Evolutionary conservation across 2,888 invertebrate genomes (phyloP).

Genomic region (Tricholauxania praeusta): DNA sequence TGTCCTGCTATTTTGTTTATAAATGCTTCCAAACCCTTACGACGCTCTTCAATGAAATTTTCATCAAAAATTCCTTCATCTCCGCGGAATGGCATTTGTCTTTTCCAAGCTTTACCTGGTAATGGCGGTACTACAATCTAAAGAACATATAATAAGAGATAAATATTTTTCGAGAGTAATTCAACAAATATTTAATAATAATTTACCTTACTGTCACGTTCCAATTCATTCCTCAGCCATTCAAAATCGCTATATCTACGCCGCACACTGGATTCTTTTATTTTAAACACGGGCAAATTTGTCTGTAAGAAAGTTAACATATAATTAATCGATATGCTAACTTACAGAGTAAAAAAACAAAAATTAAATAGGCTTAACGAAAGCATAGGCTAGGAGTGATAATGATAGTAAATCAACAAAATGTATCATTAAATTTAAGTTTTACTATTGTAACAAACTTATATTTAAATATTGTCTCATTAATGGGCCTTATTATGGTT

Average conservation of each 20-base stretch:
- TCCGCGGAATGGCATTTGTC: constrained; percentile 97
- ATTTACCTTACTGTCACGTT: constrained; percentile 96
- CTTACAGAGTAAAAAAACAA: no score
- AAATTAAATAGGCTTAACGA: no score
- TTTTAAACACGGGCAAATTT: constrained; percentile 98
- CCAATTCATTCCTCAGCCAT: constrained; percentile 98
- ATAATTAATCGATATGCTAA: no score
- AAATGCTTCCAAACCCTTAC: constrained; percentile 97
- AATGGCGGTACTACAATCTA: constrained; percentile 98
- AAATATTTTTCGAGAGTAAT: background rate
- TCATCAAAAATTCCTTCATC: constrained; percentile 99
- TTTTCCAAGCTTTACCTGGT: constrained; percentile 98
- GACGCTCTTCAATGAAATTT: constrained; percentile 98
- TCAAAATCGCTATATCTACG: constrained; percentile 99
- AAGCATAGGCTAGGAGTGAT: no score
- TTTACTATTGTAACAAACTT: no score
- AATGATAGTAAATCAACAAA: no score
- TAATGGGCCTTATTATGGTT: no score
- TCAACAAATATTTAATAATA: constrained; percentile 18
- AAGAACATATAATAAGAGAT: constrained; percentile 28
- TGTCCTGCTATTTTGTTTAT: constrained; percentile 99
- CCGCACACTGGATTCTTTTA: constrained; percentile 97
- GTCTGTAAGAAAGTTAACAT: constrained; percentile 78
- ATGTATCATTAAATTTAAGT: no score
- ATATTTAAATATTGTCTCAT: no score